Evolutionary conservation across 1,140 invertebrate species (phyloP), one percentile per base, ranked within the genome.

Genomic region (Achroia grisella): DNA sequence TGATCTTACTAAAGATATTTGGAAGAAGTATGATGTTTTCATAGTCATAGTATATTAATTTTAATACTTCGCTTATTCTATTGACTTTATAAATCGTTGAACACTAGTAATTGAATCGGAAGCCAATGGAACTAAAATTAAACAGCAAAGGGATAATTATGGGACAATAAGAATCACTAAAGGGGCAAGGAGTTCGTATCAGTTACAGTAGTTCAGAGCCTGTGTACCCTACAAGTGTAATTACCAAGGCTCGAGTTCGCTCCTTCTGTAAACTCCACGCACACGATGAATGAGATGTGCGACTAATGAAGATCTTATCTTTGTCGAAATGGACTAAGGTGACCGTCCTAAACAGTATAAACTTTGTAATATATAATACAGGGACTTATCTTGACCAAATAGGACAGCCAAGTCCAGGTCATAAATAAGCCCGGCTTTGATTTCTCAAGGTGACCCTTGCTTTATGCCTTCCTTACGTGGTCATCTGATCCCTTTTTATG

Each of bases 301-400:
- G 59, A 67, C 76, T 82, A 84, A 84, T 84, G 70, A 70, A 71
- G 80, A 82, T 80, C 60, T 79, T 85, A 85, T 85, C 78, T 72
- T 47, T 51, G 46, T 44, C 62, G 49, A 78, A 68, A 76, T 66
- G 52, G 60, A 79, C 68, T 69, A 74, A 79, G 71, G 73, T 80
- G 60, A 68, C 60, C 62, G 53, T 56, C 54, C 56, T 66, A 70
- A 67, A 68, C 61, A 62, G 58, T 66, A 76, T 64, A 77, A 72
- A 68, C 51, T 77, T 55, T 64, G 59, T 69, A 66, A 74, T 67
- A 55, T 74, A 78, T 67, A 69, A 62, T 67, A 71, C 55, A 52
- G 56, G 55, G 67, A 72, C 67, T 82, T 79, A 79, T 77, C 73
- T 78, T 51, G 57, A 46, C 63, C 58, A 54, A 74, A 70, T 72